These are phyloP conservation scores for Agrenia bidenticulata DNA, from an alignment of 2,888 invertebrate species.

Conservation along the genomic window DNA sequence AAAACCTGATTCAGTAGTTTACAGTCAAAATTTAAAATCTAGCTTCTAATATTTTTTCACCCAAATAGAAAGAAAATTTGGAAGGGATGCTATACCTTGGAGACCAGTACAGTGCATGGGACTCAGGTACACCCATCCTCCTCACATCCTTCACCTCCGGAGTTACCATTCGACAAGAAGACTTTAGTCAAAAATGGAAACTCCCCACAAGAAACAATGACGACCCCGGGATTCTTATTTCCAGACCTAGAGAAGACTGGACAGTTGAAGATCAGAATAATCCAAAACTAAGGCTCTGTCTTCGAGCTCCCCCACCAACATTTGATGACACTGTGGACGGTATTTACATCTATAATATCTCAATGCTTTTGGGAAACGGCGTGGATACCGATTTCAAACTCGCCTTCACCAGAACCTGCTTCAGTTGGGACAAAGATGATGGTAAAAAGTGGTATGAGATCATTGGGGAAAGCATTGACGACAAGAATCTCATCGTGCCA, in stretches of 20 bases:
- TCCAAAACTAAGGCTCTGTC: conserved; percentile 26
- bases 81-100: conserved; percentile 42
- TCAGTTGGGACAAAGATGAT: conserved; percentile 32
- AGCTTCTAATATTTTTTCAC: background rate
- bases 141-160: conserved; percentile 38
- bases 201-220: conserved; percentile 16
- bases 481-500: conserved; percentile 40
- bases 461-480: conserved; percentile 26
- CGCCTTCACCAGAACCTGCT: conserved; percentile 29
- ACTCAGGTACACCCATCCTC: conserved; percentile 31
- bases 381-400: conserved; percentile 19
- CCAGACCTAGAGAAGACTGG: conserved; percentile 40
- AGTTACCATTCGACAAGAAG: conserved; percentile 26
- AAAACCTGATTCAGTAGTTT: background rate
- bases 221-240: conserved; percentile 33
- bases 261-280: conserved; percentile 24
- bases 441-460: conserved; percentile 31
- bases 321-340: conserved; percentile 34
- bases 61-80: conserved; percentile 20
- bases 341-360: conserved; percentile 36
- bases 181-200: conserved; percentile 32
- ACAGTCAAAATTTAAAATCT: background rate
- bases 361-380: conserved; percentile 17
- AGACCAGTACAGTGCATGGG: conserved; percentile 36
- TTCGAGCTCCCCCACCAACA: conserved; percentile 27